Conservation (phyloP, 1,140 invertebrate genomes). For the Meloidogyne floridensis region DNA sequence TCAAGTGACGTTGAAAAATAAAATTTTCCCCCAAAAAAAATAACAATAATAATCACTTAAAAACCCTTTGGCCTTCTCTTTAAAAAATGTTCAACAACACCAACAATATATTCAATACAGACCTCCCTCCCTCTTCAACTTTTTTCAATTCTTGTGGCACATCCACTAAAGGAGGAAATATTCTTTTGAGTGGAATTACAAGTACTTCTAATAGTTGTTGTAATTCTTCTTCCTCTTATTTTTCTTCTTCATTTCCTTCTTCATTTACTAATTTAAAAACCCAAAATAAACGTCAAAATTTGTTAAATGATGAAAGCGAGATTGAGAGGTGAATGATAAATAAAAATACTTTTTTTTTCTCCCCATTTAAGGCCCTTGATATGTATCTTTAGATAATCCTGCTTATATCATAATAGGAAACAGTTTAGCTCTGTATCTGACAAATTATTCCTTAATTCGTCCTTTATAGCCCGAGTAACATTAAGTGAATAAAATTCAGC, state of each 20-base stretch:
- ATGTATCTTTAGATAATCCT: too few relatives aligned
- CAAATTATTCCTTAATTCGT: too few relatives aligned
- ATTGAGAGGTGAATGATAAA: not conserved
- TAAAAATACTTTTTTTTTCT: too few relatives aligned
- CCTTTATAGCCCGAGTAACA: too few relatives aligned
- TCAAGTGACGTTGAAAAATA: slow-evolving; percentile 5
- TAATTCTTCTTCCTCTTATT: not conserved
- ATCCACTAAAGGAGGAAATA: not conserved
- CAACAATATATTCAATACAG: not conserved
- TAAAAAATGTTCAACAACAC: not conserved
- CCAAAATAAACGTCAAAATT: not conserved
- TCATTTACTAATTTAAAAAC: not conserved
- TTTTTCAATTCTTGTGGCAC: not conserved
- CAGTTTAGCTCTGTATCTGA: too few relatives aligned
- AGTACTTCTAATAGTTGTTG: not conserved
- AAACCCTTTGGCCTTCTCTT: slow-evolving; percentile 1
- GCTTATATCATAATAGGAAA: too few relatives aligned
- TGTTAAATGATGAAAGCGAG: not conserved
- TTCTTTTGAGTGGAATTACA: not conserved
- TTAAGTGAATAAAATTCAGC: too few relatives aligned
- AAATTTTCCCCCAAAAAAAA: not conserved
- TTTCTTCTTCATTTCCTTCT: not conserved
- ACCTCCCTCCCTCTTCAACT: not conserved
- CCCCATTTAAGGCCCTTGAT: too few relatives aligned
- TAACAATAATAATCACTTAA: not conserved